A percentile compares a stretch with the other conserved stretches of the same genome.
Evolutionary conservation across 2,113 vertebrate species (phyloP).

Genomic region (Oxygymnocypris stewartii): DNA sequence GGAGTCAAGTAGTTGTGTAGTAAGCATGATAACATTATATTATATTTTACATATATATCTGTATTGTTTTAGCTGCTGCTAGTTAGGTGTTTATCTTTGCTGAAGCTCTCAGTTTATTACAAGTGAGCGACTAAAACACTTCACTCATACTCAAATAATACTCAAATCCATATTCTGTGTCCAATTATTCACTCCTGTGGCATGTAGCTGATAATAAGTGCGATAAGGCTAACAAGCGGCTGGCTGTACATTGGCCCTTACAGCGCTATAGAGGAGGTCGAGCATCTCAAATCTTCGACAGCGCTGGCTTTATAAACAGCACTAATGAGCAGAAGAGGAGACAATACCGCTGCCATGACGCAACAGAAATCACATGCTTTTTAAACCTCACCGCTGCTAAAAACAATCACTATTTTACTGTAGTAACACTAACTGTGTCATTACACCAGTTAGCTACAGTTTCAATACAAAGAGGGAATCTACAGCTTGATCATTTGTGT

Average conservation of each 20-base stretch:
- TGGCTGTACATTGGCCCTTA: not conserved
- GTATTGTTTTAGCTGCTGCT: no score
- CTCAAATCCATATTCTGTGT: no score
- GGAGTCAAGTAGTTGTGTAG: no score
- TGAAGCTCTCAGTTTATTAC: no score
- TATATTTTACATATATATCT: no score
- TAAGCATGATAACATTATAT: no score
- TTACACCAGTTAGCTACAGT: not conserved
- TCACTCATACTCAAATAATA: no score
- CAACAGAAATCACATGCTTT: not conserved
- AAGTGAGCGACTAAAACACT: no score
- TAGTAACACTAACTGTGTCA: not conserved
- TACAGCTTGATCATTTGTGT: no score
- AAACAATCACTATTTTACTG: not conserved
- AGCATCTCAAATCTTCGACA: not conserved
- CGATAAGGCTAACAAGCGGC: not conserved
- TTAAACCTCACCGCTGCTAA: not conserved
- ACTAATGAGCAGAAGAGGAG: not conserved
- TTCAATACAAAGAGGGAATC: no score
- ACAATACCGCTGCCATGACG: not conserved
- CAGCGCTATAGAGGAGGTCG: not conserved
- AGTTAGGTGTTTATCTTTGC: no score
- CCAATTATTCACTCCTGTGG: not conserved
- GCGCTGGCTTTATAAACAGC: not conserved
- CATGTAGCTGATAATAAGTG: not conserved